These are phyloP conservation scores for Philaenus spumarius DNA, from an alignment of 1,140 invertebrate genomes.

Conservation along the genomic window DNA sequence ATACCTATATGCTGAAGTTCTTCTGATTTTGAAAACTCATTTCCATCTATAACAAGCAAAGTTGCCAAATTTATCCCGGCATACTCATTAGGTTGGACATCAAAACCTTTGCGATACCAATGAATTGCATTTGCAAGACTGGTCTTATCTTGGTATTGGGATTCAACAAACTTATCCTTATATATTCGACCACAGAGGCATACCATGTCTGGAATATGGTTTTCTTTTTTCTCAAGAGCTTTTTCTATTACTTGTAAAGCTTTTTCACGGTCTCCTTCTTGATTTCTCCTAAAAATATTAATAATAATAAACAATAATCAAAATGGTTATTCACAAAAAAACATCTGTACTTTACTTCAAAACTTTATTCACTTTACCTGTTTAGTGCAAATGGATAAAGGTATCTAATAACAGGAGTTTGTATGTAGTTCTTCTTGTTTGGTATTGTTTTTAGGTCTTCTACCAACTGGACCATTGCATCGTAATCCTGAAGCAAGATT, in stretches of 20 bases:
- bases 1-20: constrained; percentile 83
- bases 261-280: constrained; percentile 88
- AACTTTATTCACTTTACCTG: constrained; percentile 46
- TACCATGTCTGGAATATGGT: constrained; percentile 94
- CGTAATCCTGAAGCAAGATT: constrained; percentile 79
- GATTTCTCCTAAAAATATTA: constrained; percentile 77
- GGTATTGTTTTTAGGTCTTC: constrained; percentile 92
- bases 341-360: too few species aligned
- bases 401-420: constrained; percentile 84
- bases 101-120: constrained; percentile 97
- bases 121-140: constrained; percentile 89
- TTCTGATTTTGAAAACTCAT: constrained; percentile 86
- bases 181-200: constrained; percentile 98
- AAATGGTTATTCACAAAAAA: too few species aligned
- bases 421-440: constrained; percentile 78
- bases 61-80: constrained; percentile 99
- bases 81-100: constrained; percentile 97
- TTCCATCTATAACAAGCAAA: constrained; percentile 93
- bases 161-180: constrained; percentile 98
- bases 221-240: constrained; percentile 86
- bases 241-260: constrained; percentile 87
- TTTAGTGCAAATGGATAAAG: constrained; percentile 97
- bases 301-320: too few species aligned
- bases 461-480: constrained; percentile 95
- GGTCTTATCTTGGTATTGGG: constrained; percentile 79